phyloP scores from a whole-genome alignment of 2,888 invertebrate genomes.

The Oxyscelio sp. region DNA sequence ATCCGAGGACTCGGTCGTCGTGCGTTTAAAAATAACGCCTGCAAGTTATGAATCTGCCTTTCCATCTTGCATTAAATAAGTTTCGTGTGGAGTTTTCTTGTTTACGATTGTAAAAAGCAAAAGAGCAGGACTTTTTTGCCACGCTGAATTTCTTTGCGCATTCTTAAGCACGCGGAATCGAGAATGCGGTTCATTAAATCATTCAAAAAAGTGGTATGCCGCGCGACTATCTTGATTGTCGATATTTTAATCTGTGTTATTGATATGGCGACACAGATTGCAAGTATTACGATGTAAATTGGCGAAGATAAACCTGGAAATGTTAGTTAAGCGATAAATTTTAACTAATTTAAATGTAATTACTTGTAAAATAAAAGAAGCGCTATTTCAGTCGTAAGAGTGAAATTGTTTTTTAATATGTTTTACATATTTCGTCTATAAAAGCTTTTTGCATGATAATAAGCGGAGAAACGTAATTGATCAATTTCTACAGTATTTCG shows the following conservation, averaged over 20 bases:
- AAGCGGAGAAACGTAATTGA: neutral
- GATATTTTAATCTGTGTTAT: constrained; percentile 37
- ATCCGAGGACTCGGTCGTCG: neutral
- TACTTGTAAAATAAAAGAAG: neutral
- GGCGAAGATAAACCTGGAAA: constrained; percentile 4
- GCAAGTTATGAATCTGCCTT: neutral
- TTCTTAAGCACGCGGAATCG: neutral
- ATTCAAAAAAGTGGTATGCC: constrained; percentile 25
- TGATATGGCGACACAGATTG: constrained; percentile 53
- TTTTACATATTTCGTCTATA: constrained; percentile 13
- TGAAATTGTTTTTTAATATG: constrained; percentile 13
- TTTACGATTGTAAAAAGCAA: too few species aligned
- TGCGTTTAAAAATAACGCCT: constrained; percentile 17
- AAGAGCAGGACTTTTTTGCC: too few species aligned
- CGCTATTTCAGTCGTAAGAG: neutral
- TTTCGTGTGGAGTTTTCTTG: too few species aligned
- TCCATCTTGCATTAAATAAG: neutral
- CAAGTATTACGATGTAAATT: constrained; percentile 44
- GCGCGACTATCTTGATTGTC: constrained; percentile 12
- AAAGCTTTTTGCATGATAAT: neutral
- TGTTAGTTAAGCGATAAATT: constrained; percentile 32
- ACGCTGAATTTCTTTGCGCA: too few species aligned
- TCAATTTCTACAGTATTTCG: constrained; percentile 5
- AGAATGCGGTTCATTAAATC: constrained; percentile 26
- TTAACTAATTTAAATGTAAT: constrained; percentile 27